phyloP scores from a whole-genome alignment of 2,113 vertebrate genomes.

The Okapia johnstoni region DNA sequence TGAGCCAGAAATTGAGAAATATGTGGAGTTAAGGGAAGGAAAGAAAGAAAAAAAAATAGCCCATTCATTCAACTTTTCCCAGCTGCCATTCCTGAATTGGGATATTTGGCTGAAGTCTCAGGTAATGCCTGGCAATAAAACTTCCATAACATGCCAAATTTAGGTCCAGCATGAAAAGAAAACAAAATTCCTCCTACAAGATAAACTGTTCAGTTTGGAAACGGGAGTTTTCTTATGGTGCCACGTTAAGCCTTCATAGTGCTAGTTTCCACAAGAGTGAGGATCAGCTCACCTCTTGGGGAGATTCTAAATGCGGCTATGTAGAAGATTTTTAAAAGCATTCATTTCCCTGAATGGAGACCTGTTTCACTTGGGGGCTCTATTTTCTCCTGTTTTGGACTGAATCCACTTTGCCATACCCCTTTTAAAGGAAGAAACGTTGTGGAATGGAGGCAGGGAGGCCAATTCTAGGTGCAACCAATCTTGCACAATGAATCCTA shows the following conservation, averaged over 20 bases:
- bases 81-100: constrained; percentile 71
- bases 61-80: constrained; percentile 78
- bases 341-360: constrained; percentile 51
- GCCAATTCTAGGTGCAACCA: not conserved
- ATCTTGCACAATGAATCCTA: not conserved
- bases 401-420: constrained; percentile 4
- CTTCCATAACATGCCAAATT: constrained; percentile 76
- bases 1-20: constrained; percentile 77
- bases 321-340: constrained; percentile 36
- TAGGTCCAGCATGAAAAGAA: constrained; percentile 74
- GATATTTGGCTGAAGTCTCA: constrained; percentile 71
- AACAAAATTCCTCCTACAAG: constrained; percentile 69
- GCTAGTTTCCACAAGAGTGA: constrained; percentile 30
- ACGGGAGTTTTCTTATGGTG: constrained; percentile 46
- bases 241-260: constrained; percentile 33
- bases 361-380: constrained; percentile 32
- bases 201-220: constrained; percentile 73
- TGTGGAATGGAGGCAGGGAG: not conserved
- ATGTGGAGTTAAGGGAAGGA: constrained; percentile 52
- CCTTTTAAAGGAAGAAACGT: not conserved
- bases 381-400: constrained; percentile 42
- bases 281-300: not conserved
- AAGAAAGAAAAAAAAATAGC: constrained; percentile 43
- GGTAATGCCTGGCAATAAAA: constrained; percentile 78
- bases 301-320: constrained; percentile 36